Evolutionary conservation across 2,888 invertebrate genomes (phyloP).

Genomic region (Eupithecia inturbata): DNA sequence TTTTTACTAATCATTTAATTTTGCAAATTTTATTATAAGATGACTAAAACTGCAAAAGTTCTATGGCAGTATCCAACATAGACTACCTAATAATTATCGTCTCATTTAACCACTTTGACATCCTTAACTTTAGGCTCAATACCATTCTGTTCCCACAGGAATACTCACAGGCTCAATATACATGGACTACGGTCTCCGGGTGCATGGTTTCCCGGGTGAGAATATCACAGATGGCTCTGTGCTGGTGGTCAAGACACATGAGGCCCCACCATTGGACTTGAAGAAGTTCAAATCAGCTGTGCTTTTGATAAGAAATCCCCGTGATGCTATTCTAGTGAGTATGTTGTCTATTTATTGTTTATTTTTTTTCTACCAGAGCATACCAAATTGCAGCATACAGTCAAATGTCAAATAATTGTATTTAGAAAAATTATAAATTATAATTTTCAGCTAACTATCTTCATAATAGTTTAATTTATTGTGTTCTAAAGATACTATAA

Average conservation of each 20-base stretch:
- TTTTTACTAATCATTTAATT: not conserved
- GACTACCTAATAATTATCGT: not conserved
- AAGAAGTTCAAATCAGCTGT: constrained; percentile 87
- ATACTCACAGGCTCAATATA: constrained; percentile 91
- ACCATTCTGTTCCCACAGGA: constrained; percentile 75
- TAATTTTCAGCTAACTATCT: not conserved
- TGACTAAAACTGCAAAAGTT: not conserved
- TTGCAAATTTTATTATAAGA: not conserved
- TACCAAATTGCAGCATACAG: no score
- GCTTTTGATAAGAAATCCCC: constrained; percentile 88
- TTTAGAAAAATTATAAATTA: no score
- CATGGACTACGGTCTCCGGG: constrained; percentile 90
- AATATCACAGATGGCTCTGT: constrained; percentile 90
- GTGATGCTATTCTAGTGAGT: constrained; percentile 86
- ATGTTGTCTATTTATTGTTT: not conserved
- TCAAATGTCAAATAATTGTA: no score
- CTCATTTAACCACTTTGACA: not conserved
- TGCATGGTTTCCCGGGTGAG: constrained; percentile 92
- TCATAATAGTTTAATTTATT: not conserved
- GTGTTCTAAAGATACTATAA: no score
- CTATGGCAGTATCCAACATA: not conserved
- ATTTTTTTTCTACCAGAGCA: not conserved
- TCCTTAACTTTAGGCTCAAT: constrained; percentile 1
- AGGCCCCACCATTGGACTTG: constrained; percentile 86
- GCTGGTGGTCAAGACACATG: constrained; percentile 91